Percentiles rank a stretch among this genome's conserved stretches.
Conservation (phyloP, 2,888 invertebrate species). For the Melikaiella ostensackeni region DNA sequence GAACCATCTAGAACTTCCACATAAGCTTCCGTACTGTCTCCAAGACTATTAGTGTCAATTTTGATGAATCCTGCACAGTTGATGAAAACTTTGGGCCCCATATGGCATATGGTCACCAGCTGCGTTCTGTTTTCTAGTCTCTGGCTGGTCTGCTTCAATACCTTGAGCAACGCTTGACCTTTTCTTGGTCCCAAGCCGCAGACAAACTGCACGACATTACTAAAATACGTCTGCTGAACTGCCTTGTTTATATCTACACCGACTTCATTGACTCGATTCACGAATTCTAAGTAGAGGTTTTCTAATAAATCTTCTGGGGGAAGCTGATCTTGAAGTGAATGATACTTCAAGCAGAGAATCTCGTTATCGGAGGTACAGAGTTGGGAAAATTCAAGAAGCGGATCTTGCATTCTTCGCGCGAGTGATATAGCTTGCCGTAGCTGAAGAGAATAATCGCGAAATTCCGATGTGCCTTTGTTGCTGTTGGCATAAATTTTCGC, state of each 20-base stretch:
- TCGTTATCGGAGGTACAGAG: conserved; percentile 97
- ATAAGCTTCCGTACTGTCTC: conserved; percentile 95
- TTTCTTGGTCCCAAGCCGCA: conserved; percentile 98
- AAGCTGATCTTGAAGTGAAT: conserved; percentile 89
- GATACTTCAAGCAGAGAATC: conserved; percentile 95
- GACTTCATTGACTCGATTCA: conserved; percentile 98
- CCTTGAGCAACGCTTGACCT: conserved; percentile 90
- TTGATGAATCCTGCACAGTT: conserved; percentile 99
- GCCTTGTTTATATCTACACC: conserved; percentile 98
- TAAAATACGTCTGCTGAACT: conserved; percentile 91
- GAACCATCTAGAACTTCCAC: conserved; percentile 98
- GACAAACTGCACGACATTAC: conserved; percentile 95
- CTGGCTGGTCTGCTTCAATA: conserved; percentile 93
- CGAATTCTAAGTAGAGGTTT: conserved; percentile 91
- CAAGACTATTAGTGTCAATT: conserved; percentile 97
- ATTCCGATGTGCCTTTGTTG: conserved; percentile 90
- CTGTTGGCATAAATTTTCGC: conserved; percentile 95
- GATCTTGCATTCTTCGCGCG: conserved; percentile 95
- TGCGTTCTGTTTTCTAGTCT: conserved; percentile 94
- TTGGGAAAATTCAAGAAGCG: conserved; percentile 96
- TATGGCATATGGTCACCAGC: conserved; percentile 95
- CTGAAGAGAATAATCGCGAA: conserved; percentile 94
- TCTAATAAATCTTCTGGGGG: conserved; percentile 92
- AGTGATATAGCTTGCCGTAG: conserved; percentile 95
- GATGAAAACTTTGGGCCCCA: conserved; percentile 99